Evolutionary conservation across 2,888 invertebrate genomes (phyloP).

Genomic region (Gordius sp.): DNA sequence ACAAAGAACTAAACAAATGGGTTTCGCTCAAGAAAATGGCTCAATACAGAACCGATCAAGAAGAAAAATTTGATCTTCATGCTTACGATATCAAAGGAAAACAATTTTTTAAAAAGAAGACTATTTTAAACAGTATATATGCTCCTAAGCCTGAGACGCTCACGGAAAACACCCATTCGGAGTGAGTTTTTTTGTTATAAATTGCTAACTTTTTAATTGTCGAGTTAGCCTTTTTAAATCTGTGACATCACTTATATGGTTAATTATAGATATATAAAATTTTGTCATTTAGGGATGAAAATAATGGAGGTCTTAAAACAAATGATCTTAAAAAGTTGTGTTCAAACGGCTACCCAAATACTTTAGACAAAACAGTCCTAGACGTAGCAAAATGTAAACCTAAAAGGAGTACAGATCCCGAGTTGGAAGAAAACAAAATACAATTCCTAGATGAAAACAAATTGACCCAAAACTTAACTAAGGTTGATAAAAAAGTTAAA

Average conservation of each 20-base stretch:
- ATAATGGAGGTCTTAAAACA: no score
- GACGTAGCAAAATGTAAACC: background rate
- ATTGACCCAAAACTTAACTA: background rate
- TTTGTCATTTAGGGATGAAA: no score
- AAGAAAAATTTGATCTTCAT: conserved; percentile 51
- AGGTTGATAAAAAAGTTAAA: background rate
- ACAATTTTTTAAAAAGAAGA: conserved; percentile 46
- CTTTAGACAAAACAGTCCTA: no score
- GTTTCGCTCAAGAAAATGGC: conserved; percentile 61
- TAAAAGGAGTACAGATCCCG: background rate
- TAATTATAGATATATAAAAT: no score
- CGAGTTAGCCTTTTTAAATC: no score
- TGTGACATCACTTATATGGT: no score
- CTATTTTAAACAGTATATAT: conserved; percentile 51
- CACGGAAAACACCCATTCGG: no score
- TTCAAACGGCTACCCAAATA: no score
- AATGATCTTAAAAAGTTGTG: no score
- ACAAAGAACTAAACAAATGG: conserved; percentile 79
- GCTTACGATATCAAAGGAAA: conserved; percentile 46
- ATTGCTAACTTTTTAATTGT: no score
- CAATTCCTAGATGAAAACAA: background rate
- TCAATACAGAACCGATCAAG: conserved; percentile 46
- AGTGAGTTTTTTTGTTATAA: no score
- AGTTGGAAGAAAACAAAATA: conserved; percentile 13
- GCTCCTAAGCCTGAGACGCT: no score